These are phyloP conservation scores for Erpornis zantholeuca DNA, from an alignment of 2,113 vertebrate species.

Conservation along the genomic window DNA sequence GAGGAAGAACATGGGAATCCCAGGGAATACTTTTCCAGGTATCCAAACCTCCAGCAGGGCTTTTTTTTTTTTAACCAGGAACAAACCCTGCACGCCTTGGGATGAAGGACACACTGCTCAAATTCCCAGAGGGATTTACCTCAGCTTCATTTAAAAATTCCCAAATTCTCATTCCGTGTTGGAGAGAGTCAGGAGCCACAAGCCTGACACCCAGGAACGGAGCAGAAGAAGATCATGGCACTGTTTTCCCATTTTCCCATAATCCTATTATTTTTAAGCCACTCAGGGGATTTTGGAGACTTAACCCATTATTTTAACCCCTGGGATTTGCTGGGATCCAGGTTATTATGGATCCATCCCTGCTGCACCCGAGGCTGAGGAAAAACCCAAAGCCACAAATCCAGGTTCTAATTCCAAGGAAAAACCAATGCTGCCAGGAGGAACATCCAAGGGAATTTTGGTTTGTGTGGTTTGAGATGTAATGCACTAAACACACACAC, in stretches of 20 bases:
- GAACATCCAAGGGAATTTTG: neutral
- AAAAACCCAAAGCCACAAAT: neutral
- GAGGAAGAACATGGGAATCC: neutral
- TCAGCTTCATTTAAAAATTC: neutral
- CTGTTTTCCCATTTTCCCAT: neutral
- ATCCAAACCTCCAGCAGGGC: neutral
- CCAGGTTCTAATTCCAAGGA: neutral
- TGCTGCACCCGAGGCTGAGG: neutral
- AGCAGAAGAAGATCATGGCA: neutral
- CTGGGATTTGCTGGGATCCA: neutral
- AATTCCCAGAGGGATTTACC: neutral
- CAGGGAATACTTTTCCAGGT: neutral
- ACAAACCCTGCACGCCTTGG: neutral
- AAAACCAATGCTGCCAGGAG: neutral
- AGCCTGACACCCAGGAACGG: neutral
- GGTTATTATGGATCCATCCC: neutral
- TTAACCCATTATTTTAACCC: neutral
- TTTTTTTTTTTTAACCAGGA: neutral
- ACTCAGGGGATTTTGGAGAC: neutral
- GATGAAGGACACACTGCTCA: neutral
- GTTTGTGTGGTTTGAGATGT: neutral
- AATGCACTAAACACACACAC: neutral
- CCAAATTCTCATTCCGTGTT: fast-evolving
- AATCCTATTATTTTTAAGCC: neutral
- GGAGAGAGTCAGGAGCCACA: neutral